A percentile compares a stretch with the other conserved stretches of the same genome.
phyloP scores from a whole-genome alignment of 2,888 invertebrate species.

The Aelia acuminata region DNA sequence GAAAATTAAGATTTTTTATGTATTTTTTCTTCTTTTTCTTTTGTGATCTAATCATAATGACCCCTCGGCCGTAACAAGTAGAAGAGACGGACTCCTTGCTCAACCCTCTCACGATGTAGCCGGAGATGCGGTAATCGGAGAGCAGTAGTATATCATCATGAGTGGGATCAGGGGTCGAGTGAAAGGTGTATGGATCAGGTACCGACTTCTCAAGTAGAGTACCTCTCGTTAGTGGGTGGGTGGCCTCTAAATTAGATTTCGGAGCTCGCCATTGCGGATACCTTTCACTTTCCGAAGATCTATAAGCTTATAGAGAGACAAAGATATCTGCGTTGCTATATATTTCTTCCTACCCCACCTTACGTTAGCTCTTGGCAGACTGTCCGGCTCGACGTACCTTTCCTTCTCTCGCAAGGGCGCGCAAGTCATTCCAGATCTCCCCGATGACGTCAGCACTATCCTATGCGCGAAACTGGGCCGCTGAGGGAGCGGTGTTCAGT shows the following conservation, averaged over 20 bases:
- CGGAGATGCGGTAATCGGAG: not conserved
- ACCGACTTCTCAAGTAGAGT: not conserved
- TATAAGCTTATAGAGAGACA: no score
- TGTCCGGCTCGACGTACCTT: not conserved
- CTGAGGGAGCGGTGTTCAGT: not conserved
- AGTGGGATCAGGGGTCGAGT: constrained; percentile 1
- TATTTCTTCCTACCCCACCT: not conserved
- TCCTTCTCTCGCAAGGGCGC: not conserved
- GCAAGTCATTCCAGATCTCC: not conserved
- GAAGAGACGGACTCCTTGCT: not conserved
- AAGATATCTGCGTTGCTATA: no score
- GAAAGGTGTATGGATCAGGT: not conserved
- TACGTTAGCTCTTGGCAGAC: not conserved
- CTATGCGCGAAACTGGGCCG: constrained; percentile 13
- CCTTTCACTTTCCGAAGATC: no score
- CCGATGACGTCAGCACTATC: not conserved
- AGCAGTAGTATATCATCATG: constrained; percentile 5
- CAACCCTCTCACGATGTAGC: not conserved
- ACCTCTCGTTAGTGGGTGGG: not conserved
- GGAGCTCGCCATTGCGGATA: not conserved
- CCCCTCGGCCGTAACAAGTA: not conserved
- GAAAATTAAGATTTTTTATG: no score
- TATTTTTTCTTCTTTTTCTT: not conserved
- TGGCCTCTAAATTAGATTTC: not conserved
- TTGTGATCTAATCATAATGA: not conserved